Evolutionary conservation across 2,113 vertebrate species (phyloP).

Genomic region (Centrocercus urophasianus): DNA sequence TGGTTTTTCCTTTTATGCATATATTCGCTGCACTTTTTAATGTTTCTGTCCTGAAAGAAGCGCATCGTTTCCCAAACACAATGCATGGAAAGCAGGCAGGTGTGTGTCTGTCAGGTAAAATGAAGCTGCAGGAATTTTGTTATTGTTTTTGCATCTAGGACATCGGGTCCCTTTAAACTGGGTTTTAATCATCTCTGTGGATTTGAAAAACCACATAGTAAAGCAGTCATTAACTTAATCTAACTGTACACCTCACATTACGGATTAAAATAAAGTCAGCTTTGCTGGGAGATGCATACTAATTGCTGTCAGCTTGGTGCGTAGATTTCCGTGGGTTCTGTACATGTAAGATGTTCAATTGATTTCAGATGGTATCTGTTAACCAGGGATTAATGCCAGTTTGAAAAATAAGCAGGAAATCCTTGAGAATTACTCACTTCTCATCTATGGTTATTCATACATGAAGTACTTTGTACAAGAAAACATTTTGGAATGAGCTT

Average conservation of each 20-base stretch:
- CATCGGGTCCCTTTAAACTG: constrained; percentile 66
- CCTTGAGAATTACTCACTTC: constrained; percentile 58
- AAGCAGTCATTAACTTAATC: constrained; percentile 78
- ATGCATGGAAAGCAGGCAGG: constrained; percentile 69
- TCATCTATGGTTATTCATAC: constrained; percentile 52
- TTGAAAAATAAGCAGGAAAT: constrained; percentile 67
- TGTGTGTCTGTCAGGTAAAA: constrained; percentile 43
- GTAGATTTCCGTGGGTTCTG: constrained; percentile 22
- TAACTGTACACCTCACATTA: constrained; percentile 67
- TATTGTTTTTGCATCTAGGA: not conserved
- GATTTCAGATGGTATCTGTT: constrained; percentile 64
- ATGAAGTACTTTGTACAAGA: constrained; percentile 5
- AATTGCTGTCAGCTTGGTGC: constrained; percentile 3
- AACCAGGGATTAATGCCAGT: constrained; percentile 50
- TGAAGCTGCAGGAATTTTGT: not conserved
- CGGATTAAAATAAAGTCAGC: constrained; percentile 56
- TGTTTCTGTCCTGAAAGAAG: constrained; percentile 66
- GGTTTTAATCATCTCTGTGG: constrained; percentile 69
- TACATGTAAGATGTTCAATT: constrained; percentile 15
- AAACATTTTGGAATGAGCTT: constrained; percentile 8
- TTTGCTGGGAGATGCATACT: constrained; percentile 41
- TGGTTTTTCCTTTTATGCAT: constrained; percentile 81
- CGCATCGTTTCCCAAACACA: constrained; percentile 66
- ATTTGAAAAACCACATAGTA: constrained; percentile 79
- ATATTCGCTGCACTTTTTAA: constrained; percentile 64